Conservation (phyloP, 2,797 vertebrate genomes). For the Girardinus metallicus region DNA sequence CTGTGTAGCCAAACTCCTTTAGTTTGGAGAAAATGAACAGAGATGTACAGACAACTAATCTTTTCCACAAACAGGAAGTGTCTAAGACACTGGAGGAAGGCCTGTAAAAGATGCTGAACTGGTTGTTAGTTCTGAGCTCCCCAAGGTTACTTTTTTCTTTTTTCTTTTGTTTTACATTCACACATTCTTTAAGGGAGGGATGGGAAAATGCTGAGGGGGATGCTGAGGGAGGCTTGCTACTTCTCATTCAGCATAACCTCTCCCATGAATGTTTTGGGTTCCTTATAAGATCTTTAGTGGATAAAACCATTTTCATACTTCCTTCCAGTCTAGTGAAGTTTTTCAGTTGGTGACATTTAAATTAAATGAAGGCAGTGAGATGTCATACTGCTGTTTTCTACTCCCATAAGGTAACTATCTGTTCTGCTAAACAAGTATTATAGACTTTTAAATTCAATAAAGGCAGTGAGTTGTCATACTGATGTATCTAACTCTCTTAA, state of each 20-base stretch:
- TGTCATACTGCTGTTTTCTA: constrained; percentile 33
- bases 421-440: constrained; percentile 28
- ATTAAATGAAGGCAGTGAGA: constrained; percentile 38
- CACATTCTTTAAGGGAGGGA: constrained; percentile 54
- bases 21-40: constrained; percentile 47
- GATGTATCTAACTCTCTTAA: constrained; percentile 30
- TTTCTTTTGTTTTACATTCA: constrained; percentile 35
- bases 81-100: constrained; percentile 53
- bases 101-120: background rate
- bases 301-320: constrained; percentile 42
- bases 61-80: constrained; percentile 77
- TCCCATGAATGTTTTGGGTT: constrained; percentile 58
- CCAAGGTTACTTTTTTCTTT: constrained; percentile 58
- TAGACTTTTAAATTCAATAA: constrained; percentile 45
- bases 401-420: constrained; percentile 37
- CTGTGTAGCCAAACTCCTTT: constrained; percentile 43
- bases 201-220: constrained; percentile 61
- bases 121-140: constrained; percentile 52
- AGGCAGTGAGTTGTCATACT: constrained; percentile 33
- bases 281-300: constrained; percentile 43
- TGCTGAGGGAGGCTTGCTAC: constrained; percentile 44
- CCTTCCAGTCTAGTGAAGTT: constrained; percentile 29
- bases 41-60: constrained; percentile 73
- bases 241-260: constrained; percentile 55
- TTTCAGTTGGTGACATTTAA: constrained; percentile 43